phyloP scores from a whole-genome alignment of 2,888 invertebrate genomes.

The Plagodis dolabraria region DNA sequence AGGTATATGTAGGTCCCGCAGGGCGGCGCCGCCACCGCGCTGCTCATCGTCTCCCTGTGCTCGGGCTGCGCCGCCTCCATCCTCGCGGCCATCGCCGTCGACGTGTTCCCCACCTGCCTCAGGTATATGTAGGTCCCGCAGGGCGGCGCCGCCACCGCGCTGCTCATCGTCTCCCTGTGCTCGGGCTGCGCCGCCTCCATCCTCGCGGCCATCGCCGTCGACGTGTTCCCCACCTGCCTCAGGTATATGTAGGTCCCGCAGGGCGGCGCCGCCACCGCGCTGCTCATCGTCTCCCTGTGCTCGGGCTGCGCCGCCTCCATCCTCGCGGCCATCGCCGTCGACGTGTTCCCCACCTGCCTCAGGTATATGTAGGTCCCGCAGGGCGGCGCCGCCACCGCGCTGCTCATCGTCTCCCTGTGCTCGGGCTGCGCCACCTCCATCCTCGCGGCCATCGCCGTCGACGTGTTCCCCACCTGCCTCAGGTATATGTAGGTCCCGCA shows the following conservation, averaged over 20 bases:
- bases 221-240: constrained; percentile 74
- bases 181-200: constrained; percentile 77
- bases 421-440: constrained; percentile 77
- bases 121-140: constrained; percentile 68
- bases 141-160: constrained; percentile 63
- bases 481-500: constrained; percentile 68
- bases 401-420: constrained; percentile 70
- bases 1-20: constrained; percentile 68
- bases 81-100: constrained; percentile 73
- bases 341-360: constrained; percentile 74
- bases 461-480: constrained; percentile 74
- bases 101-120: constrained; percentile 74
- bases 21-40: constrained; percentile 63
- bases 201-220: constrained; percentile 73
- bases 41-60: constrained; percentile 70
- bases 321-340: constrained; percentile 73
- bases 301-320: constrained; percentile 77
- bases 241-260: constrained; percentile 68
- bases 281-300: constrained; percentile 70
- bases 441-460: constrained; percentile 73
- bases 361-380: constrained; percentile 68
- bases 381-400: constrained; percentile 63
- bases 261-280: constrained; percentile 63
- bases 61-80: constrained; percentile 77
- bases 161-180: constrained; percentile 70